A percentile compares a stretch with the other conserved stretches of the same genome.
Evolutionary conservation across 2,797 vertebrate species (phyloP).

Genomic region (Poecilia picta): DNA sequence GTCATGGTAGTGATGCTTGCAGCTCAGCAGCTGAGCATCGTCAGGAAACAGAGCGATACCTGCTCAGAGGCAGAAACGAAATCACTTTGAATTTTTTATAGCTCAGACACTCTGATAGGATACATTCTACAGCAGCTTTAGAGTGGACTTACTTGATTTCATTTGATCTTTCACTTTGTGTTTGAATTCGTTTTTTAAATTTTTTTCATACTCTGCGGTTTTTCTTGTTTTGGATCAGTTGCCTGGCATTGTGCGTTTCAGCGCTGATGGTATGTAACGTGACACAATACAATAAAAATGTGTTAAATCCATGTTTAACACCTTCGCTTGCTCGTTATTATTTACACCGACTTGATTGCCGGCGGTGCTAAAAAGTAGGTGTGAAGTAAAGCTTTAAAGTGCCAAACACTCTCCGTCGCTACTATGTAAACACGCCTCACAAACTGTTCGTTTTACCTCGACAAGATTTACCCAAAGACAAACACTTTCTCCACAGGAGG

Average conservation of each 20-base stretch:
- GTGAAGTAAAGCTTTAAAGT: background rate
- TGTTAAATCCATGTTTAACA: background rate
- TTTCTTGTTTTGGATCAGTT: background rate
- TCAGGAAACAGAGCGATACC: slow-evolving; percentile 94
- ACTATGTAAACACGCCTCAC: background rate
- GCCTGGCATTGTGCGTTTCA: background rate
- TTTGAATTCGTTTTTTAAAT: background rate
- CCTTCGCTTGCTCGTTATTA: background rate
- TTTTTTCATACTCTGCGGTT: background rate
- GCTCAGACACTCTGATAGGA: background rate
- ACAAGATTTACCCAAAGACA: background rate
- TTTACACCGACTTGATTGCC: background rate
- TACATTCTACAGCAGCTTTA: background rate
- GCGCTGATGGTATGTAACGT: background rate
- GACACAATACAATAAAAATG: background rate
- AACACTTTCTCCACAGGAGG: background rate
- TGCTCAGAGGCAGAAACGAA: slow-evolving; percentile 51
- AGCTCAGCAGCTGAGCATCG: slow-evolving; percentile 89
- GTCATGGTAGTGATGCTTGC: slow-evolving; percentile 90
- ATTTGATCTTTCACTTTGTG: background rate
- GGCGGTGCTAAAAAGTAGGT: background rate
- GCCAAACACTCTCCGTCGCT: background rate
- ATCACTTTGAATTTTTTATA: background rate
- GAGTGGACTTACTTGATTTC: background rate
- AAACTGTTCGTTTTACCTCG: too few species aligned